Conservation (phyloP, 1,140 invertebrate genomes). For the Drosophila rufa region DNA sequence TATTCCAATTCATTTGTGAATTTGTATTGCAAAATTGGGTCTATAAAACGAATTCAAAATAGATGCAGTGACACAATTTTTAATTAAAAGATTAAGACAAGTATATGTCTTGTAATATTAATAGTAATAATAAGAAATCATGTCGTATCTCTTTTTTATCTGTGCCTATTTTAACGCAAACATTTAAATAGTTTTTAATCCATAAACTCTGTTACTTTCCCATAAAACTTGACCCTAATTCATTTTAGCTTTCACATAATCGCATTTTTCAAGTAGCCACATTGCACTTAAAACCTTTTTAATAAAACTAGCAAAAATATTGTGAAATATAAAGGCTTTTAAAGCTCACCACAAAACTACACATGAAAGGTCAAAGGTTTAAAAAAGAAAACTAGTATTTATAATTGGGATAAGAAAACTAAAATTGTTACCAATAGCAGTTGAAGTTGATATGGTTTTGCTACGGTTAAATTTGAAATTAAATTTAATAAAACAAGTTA, state of each 20-base stretch:
- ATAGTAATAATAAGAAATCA: not conserved
- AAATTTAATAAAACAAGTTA: not conserved
- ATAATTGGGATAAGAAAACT: not conserved
- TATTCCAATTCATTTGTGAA: not conserved
- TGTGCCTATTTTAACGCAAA: not conserved
- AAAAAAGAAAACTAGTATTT: conserved; percentile 1
- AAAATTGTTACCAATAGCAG: not conserved
- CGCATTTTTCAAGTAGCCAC: not conserved
- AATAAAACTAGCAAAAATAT: not conserved
- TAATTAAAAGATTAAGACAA: not conserved
- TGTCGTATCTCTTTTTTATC: too few relatives aligned
- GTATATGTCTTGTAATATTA: not conserved
- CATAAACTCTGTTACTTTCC: not conserved
- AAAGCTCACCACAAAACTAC: conserved; percentile 4
- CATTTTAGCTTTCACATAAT: not conserved
- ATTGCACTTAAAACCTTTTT: not conserved
- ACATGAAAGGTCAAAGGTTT: conserved; percentile 6
- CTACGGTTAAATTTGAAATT: not conserved
- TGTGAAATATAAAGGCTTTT: not conserved
- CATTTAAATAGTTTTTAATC: not conserved
- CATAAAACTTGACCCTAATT: conserved; percentile 5
- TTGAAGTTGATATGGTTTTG: not conserved
- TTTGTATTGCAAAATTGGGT: too few relatives aligned
- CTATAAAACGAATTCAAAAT: too few relatives aligned
- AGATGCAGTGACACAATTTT: not conserved